These are phyloP conservation scores for Palythoa grandis DNA, from an alignment of 92 coral and sea anemone species.

Conservation along the genomic window DNA sequence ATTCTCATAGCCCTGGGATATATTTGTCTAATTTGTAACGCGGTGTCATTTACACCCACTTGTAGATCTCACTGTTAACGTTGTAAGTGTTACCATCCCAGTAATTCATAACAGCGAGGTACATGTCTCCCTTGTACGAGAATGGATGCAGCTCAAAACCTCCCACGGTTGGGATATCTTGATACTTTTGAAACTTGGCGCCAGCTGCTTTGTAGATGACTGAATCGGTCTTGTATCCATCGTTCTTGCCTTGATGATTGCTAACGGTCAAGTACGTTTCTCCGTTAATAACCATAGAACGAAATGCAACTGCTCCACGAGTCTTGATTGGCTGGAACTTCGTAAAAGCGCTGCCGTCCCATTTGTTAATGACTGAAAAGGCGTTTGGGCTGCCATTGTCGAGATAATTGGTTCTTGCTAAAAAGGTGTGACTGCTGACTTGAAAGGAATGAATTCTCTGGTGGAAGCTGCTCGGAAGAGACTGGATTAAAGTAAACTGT, in stretches of 20 bases:
- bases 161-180: conserved; percentile 46
- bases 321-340: conserved; percentile 50
- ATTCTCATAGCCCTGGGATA: too few species aligned
- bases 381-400: conserved; percentile 25
- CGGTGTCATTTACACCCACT: conserved; percentile 16
- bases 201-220: conserved; percentile 59
- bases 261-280: conserved; percentile 42
- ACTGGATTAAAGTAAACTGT: conserved; percentile 37
- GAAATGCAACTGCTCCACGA: conserved; percentile 46
- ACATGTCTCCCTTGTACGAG: conserved; percentile 53
- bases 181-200: conserved; percentile 55
- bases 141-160: conserved; percentile 51
- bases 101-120: conserved; percentile 34
- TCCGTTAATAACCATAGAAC: conserved; percentile 52
- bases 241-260: conserved; percentile 6
- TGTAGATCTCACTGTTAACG: conserved; percentile 36
- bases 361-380: conserved; percentile 44
- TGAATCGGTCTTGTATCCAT: conserved; percentile 28
- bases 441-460: conserved; percentile 16
- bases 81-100: conserved; percentile 24
- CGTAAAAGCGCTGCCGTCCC: conserved; percentile 41
- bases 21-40: too few species aligned
- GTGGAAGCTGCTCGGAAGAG: conserved; percentile 33
- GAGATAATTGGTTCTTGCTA: conserved; percentile 41
- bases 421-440: conserved; percentile 48